phyloP scores from a whole-genome alignment of 1,140 invertebrate species.

The Achatina immaculata region DNA sequence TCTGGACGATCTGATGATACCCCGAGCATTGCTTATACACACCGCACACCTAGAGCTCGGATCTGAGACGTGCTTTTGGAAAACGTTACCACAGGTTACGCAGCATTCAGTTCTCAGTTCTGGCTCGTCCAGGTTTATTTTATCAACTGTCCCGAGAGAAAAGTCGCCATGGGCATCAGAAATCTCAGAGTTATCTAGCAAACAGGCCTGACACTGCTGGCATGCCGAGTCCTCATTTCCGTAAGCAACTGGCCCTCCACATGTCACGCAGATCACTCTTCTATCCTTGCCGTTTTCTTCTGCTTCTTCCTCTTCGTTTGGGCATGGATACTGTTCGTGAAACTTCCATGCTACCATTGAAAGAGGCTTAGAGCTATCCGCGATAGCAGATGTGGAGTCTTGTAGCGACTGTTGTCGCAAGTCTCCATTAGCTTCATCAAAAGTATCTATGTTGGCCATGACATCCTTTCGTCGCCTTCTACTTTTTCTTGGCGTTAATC shows the following conservation, averaged over 20 bases:
- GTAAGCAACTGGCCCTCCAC: neutral
- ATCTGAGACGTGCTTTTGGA: slow-evolving; percentile 25
- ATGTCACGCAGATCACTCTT: neutral
- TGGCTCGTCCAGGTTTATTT: neutral
- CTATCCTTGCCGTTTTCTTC: neutral
- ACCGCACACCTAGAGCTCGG: neutral
- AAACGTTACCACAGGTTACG: slow-evolving; percentile 16
- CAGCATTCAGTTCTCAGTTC: slow-evolving; percentile 29
- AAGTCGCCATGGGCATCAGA: neutral
- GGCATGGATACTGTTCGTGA: slow-evolving; percentile 33
- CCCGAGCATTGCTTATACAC: neutral
- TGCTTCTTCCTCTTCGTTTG: slow-evolving; percentile 3
- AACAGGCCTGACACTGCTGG: neutral
- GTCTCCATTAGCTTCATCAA: slow-evolving; percentile 6
- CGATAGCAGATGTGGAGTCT: neutral
- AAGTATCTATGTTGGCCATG: neutral
- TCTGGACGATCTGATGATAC: slow-evolving; percentile 14
- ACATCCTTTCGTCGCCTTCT: slow-evolving; percentile 25
- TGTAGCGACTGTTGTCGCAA: slow-evolving; percentile 9
- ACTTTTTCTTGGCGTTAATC: neutral
- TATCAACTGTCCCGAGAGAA: neutral
- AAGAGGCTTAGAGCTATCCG: neutral
- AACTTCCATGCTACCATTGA: slow-evolving; percentile 35
- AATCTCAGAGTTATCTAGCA: neutral
- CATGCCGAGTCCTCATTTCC: neutral